These are phyloP conservation scores for Heterotilapia buettikoferi DNA, from an alignment of 2,113 vertebrate genomes.

Conservation along the genomic window DNA sequence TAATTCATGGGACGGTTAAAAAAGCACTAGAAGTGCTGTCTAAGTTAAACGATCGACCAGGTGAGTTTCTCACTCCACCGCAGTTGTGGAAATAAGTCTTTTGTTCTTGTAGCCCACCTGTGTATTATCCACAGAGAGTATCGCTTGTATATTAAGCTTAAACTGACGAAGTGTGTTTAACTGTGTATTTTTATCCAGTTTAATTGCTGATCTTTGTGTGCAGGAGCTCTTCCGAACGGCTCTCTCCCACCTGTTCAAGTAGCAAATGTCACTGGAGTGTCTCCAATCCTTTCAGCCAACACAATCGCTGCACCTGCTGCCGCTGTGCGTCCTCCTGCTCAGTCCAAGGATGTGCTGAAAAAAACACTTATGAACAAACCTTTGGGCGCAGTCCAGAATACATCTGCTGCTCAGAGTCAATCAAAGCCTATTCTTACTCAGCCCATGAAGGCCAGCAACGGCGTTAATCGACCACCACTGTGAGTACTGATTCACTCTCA, in stretches of 20 bases:
- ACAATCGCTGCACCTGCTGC: background rate
- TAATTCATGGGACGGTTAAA: slow-evolving; percentile 56
- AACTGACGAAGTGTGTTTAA: background rate
- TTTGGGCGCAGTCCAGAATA: slow-evolving; percentile 6
- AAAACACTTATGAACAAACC: background rate
- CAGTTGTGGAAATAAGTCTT: background rate
- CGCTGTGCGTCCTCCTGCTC: background rate
- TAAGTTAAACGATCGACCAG: background rate
- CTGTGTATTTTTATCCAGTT: background rate
- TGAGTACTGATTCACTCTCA: slow-evolving; percentile 17
- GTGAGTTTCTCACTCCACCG: slow-evolving; percentile 8
- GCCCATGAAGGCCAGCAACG: background rate
- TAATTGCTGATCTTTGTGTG: background rate
- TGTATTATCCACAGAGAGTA: background rate
- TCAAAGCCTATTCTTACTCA: background rate
- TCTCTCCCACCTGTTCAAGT: background rate
- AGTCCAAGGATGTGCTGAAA: background rate
- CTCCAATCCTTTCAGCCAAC: slow-evolving; percentile 40
- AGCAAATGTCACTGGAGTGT: slow-evolving; percentile 11
- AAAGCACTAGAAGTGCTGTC: slow-evolving; percentile 43
- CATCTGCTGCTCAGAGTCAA: background rate
- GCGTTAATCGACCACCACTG: background rate
- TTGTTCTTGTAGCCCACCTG: background rate
- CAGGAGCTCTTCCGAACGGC: background rate
- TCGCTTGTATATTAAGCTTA: fast-evolving